These are phyloP conservation scores for Perca schrenkii DNA, from an alignment of 2,113 vertebrate genomes.

Conservation along the genomic window DNA sequence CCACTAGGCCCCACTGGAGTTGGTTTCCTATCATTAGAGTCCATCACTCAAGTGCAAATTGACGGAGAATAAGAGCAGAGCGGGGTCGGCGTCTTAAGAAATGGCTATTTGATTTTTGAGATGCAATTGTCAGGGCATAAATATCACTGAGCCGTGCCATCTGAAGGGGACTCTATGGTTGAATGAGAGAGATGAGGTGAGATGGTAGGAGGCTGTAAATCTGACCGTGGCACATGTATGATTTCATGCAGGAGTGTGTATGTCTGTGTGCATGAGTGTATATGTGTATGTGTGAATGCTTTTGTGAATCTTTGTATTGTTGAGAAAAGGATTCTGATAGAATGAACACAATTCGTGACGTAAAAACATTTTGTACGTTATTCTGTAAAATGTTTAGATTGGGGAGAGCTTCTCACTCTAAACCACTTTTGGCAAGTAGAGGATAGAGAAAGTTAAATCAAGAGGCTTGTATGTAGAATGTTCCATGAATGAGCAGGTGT, in stretches of 20 bases:
- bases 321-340: slow-evolving; percentile 20
- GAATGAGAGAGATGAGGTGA: slow-evolving; percentile 74
- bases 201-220: slow-evolving; percentile 73
- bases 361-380: slow-evolving; percentile 28
- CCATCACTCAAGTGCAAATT: slow-evolving; percentile 70
- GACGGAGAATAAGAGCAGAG: slow-evolving; percentile 66
- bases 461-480: slow-evolving; percentile 36
- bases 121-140: slow-evolving; percentile 78
- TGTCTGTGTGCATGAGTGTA: slow-evolving; percentile 1
- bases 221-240: slow-evolving; percentile 47
- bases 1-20: slow-evolving; percentile 62
- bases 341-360: slow-evolving; percentile 26
- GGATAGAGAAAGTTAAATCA: slow-evolving; percentile 42
- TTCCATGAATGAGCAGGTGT: slow-evolving; percentile 45
- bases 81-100: slow-evolving; percentile 57
- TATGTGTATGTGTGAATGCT: background rate
- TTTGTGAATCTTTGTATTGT: slow-evolving; percentile 12
- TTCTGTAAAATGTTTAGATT: slow-evolving; percentile 22
- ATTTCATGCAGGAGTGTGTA: slow-evolving; percentile 54
- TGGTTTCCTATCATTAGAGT: slow-evolving; percentile 65
- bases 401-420: slow-evolving; percentile 13
- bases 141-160: slow-evolving; percentile 73
- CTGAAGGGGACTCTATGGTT: slow-evolving; percentile 40
- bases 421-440: slow-evolving; percentile 50
- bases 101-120: slow-evolving; percentile 69